Percentiles rank a stretch among this genome's conserved stretches.
Evolutionary conservation across 2,888 invertebrate genomes (phyloP).

Genomic region (Pyrocoelia pectoralis): DNA sequence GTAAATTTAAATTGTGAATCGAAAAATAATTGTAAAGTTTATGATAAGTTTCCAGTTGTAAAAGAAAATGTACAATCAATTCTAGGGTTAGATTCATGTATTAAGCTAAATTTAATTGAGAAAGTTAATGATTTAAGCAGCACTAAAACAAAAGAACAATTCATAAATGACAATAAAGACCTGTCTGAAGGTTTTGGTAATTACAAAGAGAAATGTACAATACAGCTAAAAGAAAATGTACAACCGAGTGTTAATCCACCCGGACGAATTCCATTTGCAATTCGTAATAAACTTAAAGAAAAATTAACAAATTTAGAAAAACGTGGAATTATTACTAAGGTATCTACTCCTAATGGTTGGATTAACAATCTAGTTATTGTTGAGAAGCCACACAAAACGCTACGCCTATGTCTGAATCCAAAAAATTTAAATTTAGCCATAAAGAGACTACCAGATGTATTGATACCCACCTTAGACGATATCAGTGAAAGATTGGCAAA

Average conservation of each 20-base stretch:
- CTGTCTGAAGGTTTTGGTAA: not conserved
- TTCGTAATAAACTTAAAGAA: not conserved
- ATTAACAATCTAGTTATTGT: not conserved
- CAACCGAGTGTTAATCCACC: no score
- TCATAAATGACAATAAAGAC: no score
- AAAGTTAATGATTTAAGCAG: no score
- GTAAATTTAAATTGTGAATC: no score
- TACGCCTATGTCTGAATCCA: not conserved
- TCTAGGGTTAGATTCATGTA: not conserved
- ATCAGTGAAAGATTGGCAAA: constrained; percentile 28
- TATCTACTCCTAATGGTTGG: not conserved
- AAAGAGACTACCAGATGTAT: not conserved
- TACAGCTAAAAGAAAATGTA: not conserved
- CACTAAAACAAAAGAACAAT: no score
- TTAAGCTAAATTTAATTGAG: not conserved
- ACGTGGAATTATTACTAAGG: not conserved
- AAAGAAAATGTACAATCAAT: not conserved
- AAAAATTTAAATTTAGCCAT: not conserved
- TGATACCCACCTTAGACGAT: constrained; percentile 23
- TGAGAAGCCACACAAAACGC: not conserved
- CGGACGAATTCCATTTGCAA: not conserved
- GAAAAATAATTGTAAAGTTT: not conserved
- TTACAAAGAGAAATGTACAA: not conserved
- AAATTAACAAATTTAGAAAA: not conserved
- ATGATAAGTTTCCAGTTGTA: not conserved